Percentiles rank a stretch among this genome's conserved stretches.
phyloP scores from a whole-genome alignment of 1,140 invertebrate genomes.

The Drosophila aff. region DNA sequence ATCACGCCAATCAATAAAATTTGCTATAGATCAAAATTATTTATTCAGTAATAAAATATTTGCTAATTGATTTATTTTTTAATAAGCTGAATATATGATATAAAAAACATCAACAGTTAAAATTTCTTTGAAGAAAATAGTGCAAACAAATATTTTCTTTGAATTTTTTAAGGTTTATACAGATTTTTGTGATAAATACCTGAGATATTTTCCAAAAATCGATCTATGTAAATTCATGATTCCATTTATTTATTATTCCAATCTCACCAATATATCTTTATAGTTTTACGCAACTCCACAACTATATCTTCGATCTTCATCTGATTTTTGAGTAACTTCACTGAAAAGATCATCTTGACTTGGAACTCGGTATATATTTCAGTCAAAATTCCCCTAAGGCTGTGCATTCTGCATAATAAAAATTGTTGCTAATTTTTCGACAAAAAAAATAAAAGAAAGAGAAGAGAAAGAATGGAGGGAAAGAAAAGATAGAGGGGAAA shows the following conservation, averaged over 20 bases:
- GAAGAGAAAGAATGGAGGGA: background rate
- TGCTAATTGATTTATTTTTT: no score
- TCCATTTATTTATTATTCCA: background rate
- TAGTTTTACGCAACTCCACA: background rate
- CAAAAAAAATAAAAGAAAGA: background rate
- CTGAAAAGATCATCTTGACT: no score
- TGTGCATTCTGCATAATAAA: conserved; percentile 34
- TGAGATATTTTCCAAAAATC: no score
- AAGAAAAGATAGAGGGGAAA: background rate
- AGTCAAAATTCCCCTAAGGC: conserved; percentile 17
- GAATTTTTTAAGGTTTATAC: no score
- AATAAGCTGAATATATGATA: no score
- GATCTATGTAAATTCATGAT: background rate
- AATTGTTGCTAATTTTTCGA: conserved; percentile 39
- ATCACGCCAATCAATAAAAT: background rate
- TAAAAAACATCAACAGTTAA: no score
- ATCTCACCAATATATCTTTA: background rate
- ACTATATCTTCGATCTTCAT: conserved; percentile 10
- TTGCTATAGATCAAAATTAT: no score
- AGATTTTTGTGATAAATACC: no score
- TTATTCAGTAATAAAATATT: no score
- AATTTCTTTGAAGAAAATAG: no score
- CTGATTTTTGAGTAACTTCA: background rate
- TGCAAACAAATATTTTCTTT: no score
- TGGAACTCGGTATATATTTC: background rate